Percentiles rank a stretch among this genome's conserved stretches.
phyloP scores from a whole-genome alignment of 2,113 vertebrate species.

The Apteryx owenii region DNA sequence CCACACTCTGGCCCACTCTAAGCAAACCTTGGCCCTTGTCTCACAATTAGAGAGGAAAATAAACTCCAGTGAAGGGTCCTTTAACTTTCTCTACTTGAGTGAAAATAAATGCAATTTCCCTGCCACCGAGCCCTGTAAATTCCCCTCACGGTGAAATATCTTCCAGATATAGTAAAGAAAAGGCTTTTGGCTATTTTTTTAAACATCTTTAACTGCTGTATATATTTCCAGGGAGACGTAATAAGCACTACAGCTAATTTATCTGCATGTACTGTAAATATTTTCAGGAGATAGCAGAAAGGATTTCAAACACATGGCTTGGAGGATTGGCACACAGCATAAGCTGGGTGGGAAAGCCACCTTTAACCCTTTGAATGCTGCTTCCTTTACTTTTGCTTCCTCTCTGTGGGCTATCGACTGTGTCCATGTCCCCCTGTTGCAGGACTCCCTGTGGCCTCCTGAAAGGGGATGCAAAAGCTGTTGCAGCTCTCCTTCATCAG shows the following conservation, averaged over 20 bases:
- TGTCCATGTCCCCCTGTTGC: rapidly evolving
- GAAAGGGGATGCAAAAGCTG: neutral
- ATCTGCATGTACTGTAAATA: slow-evolving; percentile 74
- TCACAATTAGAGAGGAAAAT: slow-evolving; percentile 61
- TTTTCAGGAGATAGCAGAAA: slow-evolving; percentile 76
- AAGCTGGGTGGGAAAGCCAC: slow-evolving; percentile 27
- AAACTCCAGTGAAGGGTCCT: slow-evolving; percentile 70
- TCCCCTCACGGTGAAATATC: slow-evolving; percentile 61
- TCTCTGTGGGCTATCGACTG: neutral
- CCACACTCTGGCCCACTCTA: rapidly evolving
- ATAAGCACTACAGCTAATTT: slow-evolving; percentile 74
- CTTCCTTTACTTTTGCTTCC: neutral
- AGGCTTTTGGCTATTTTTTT: slow-evolving; percentile 47
- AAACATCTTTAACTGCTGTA: slow-evolving; percentile 75
- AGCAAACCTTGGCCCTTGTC: slow-evolving; percentile 10
- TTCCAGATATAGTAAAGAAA: slow-evolving; percentile 76
- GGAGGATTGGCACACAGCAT: slow-evolving; percentile 47
- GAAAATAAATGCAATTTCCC: slow-evolving; percentile 61
- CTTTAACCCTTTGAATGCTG: neutral
- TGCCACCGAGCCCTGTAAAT: slow-evolving; percentile 53
- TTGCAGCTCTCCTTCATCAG: neutral
- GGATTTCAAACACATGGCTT: slow-evolving; percentile 75
- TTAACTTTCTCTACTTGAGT: slow-evolving; percentile 67
- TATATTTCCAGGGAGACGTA: slow-evolving; percentile 71
- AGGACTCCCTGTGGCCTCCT: neutral